Percentiles rank a stretch among this genome's conserved stretches.
phyloP scores from a whole-genome alignment of 2,888 invertebrate genomes.

The Leptinotarsa rubiginosa region DNA sequence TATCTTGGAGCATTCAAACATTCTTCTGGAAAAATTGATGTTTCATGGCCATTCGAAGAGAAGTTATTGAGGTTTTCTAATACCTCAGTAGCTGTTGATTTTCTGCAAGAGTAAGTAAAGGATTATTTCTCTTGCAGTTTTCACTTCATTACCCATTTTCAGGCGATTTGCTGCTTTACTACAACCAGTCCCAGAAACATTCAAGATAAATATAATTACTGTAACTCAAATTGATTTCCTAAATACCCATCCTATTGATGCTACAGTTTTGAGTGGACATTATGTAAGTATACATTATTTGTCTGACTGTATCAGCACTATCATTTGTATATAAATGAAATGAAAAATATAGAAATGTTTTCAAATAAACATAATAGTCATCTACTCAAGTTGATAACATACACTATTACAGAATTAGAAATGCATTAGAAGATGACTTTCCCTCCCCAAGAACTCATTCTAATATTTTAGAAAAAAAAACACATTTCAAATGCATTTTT shows the following conservation, averaged over 20 bases:
- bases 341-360: no score
- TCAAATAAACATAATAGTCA: no score
- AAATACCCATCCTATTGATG: constrained; percentile 53
- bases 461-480: no score
- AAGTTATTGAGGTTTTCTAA: constrained; percentile 53
- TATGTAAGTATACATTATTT: constrained; percentile 56
- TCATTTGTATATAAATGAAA: no score
- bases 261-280: constrained; percentile 55
- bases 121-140: not conserved
- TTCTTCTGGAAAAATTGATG: constrained; percentile 49
- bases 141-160: constrained; percentile 32
- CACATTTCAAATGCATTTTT: no score
- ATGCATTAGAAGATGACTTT: no score
- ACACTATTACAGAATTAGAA: no score
- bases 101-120: constrained; percentile 51
- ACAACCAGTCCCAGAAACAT: constrained; percentile 55
- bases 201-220: constrained; percentile 56
- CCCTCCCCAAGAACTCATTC: no score
- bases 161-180: constrained; percentile 54
- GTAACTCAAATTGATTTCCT: constrained; percentile 50
- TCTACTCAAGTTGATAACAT: no score
- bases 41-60: constrained; percentile 56
- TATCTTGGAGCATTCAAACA: constrained; percentile 55
- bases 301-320: no score
- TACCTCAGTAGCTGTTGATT: constrained; percentile 44